Evolutionary conservation across 2,113 vertebrate species (phyloP).

Genomic region (Cacatua alba): DNA sequence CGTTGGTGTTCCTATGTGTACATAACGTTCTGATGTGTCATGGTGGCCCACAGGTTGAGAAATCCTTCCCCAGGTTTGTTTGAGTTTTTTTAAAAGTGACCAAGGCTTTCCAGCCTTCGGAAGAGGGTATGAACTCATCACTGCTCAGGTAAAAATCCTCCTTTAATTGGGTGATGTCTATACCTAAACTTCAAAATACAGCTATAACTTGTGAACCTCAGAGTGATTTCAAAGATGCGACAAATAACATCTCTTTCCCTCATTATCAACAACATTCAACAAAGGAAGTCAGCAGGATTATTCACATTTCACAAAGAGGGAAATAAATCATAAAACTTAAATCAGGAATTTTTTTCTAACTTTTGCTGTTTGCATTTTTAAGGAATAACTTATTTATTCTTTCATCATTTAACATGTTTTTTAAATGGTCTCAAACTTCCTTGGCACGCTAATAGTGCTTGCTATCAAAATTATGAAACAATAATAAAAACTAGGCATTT

Average conservation of each 20-base stretch:
- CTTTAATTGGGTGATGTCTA: background rate
- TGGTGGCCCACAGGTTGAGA: background rate
- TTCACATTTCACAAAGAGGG: background rate
- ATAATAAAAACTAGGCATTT: background rate
- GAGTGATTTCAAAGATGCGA: background rate
- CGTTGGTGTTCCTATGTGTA: background rate
- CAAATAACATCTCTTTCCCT: background rate
- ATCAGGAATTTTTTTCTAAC: background rate
- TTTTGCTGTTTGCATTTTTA: background rate
- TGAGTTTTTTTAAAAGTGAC: background rate
- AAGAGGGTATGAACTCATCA: background rate
- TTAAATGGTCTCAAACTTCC: background rate
- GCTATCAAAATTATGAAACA: background rate
- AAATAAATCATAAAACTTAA: background rate
- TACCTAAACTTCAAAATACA: background rate
- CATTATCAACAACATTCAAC: background rate
- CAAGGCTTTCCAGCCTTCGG: background rate
- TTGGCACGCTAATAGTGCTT: background rate
- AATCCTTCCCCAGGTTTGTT: background rate
- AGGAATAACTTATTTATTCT: background rate
- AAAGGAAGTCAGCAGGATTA: background rate
- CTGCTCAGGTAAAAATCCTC: background rate
- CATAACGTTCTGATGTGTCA: background rate
- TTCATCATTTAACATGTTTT: background rate
- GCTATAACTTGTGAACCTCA: background rate